Evolutionary conservation across 2,797 vertebrate genomes (phyloP).

Genomic region (Paratrypauchen microcephalus): DNA sequence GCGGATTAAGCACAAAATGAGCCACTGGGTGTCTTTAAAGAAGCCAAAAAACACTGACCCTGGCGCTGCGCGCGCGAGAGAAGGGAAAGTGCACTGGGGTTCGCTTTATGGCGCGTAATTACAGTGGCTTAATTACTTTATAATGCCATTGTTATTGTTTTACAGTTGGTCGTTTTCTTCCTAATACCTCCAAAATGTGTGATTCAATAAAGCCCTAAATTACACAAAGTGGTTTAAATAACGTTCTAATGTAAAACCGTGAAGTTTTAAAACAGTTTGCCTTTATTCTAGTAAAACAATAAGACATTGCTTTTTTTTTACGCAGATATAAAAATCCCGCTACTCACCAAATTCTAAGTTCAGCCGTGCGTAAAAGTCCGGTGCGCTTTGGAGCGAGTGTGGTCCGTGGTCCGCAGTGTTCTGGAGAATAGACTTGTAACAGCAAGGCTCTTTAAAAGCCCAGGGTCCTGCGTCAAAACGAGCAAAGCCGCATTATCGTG

Average conservation of each 20-base stretch:
- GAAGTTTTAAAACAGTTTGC: conserved; percentile 6
- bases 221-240: conserved; percentile 30
- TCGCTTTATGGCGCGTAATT: conserved; percentile 83
- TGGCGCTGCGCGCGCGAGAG: conserved; percentile 47
- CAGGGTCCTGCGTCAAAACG: conserved; percentile 52
- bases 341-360: conserved; percentile 60
- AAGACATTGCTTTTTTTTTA: conserved; percentile 6
- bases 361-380: conserved; percentile 56
- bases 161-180: conserved; percentile 69
- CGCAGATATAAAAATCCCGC: conserved; percentile 2
- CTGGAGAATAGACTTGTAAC: conserved; percentile 8
- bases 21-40: conserved; percentile 51
- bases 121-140: conserved; percentile 79
- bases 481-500: conserved; percentile 64
- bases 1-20: conserved; percentile 69
- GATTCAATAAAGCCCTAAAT: conserved; percentile 27
- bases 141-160: conserved; percentile 75
- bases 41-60: conserved; percentile 64
- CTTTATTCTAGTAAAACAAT: conserved; percentile 9
- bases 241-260: background rate
- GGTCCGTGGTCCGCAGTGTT: conserved; percentile 39
- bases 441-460: conserved; percentile 32
- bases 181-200: conserved; percentile 59
- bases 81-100: conserved; percentile 60
- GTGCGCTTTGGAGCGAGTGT: conserved; percentile 37